Base-by-base conservation (phyloP, 2,113 vertebrate species). In the Aspidoscelis tigris region DNA sequence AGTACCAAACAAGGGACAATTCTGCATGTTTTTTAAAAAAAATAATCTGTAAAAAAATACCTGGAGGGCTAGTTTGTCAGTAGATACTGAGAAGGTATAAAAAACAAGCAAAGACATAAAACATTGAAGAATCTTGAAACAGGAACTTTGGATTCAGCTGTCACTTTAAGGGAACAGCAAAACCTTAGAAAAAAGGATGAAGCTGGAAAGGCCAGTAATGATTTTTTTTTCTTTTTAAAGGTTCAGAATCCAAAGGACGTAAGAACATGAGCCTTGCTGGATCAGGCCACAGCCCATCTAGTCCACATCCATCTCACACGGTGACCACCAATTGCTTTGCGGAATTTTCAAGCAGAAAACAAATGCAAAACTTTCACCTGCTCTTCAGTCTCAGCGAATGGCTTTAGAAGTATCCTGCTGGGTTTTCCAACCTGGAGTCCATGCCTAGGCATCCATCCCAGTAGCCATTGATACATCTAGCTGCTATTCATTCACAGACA, bases 11-110 rank as follows among this genome's bases (percentile, higher is more conserved):
- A 10, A 74, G 44, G 58, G 53, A 72, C 14, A 82, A 53, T 58
- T 61, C 58, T 61, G 58, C 14, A 61, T 61, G 14, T 61, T 16
- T 61, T 61, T 61, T 18, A 2, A 18, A 16, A 55, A 75, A 86
- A 78, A 7, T 14, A 6, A 89, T 74, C 76, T 43, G 78, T 78
- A 85, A 88, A 83, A 55, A 90, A 87, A 89, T 86, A 84, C 68
- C 91, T 86, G 81, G 7, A 44, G 87, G 86, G 89, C 78, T 86
- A 84, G 87, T 89, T 80, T 86, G 86, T 83, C 91, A 90, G 89
- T 85, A 81, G 44, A 83, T 76, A 86, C n/a, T 64, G 12, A 47
- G 64, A 16, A 33, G 2, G 76, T 6, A 47, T 11, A 10, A 24
- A 75, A 85, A 89, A 84, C 89, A 92, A 90, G 87, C 26, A 20